A percentile compares a stretch with the other conserved stretches of the same genome.
Evolutionary conservation across 2,797 vertebrate genomes (phyloP).

Genomic region (Nyctibius grandis): DNA sequence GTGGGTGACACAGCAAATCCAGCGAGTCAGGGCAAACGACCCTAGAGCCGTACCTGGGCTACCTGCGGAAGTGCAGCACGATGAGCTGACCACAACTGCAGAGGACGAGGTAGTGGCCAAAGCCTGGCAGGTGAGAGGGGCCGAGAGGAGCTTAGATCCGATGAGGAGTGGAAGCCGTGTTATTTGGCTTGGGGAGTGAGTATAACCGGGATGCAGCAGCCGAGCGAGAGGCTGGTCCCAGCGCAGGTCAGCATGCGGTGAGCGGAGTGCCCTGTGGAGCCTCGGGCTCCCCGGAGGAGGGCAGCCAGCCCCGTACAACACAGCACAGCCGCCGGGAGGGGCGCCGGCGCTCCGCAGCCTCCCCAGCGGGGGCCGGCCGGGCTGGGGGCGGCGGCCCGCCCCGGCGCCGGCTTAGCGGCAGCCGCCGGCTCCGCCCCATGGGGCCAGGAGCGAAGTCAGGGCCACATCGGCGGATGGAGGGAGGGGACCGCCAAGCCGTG

Average conservation of each 20-base stretch:
- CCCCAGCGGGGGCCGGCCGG: not conserved
- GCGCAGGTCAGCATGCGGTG: not conserved
- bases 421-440: not conserved
- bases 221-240: not conserved
- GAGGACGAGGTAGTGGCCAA: not conserved
- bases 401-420: not conserved
- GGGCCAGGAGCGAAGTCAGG: not conserved
- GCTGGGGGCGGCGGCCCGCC: not conserved
- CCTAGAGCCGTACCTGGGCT: not conserved
- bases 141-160: not conserved
- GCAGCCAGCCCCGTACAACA: too few relatives aligned
- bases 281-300: too few relatives aligned
- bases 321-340: accelerated
- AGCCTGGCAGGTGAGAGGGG: not conserved
- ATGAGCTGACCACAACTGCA: accelerated
- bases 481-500: accelerated
- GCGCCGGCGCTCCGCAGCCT: accelerated
- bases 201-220: accelerated
- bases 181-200: accelerated
- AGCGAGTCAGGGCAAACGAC: not conserved
- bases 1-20: accelerated
- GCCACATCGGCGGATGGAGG: not conserved
- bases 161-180: accelerated
- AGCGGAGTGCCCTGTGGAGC: accelerated
- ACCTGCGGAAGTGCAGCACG: not conserved